Percentiles rank a stretch among this genome's conserved stretches.
Evolutionary conservation across 2,797 vertebrate genomes (phyloP).

Genomic region (Botia kubotai): DNA sequence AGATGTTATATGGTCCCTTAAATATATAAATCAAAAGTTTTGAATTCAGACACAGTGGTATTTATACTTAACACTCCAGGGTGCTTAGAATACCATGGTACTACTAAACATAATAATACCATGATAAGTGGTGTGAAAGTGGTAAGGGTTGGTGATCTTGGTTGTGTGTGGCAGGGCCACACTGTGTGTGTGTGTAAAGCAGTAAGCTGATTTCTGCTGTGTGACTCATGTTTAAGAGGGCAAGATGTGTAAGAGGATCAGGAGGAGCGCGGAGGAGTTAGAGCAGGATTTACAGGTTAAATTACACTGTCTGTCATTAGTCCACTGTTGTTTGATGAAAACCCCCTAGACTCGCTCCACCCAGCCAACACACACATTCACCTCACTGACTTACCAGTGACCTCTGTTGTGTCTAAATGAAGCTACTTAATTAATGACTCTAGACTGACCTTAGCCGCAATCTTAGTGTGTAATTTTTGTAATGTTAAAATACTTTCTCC

Average conservation of each 20-base stretch:
- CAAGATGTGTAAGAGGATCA: constrained; percentile 56
- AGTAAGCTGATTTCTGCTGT: constrained; percentile 42
- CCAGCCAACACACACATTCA: constrained; percentile 1
- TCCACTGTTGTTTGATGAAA: constrained; percentile 19
- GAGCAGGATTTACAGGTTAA: constrained; percentile 50
- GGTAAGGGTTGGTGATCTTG: not conserved
- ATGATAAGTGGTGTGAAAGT: not conserved
- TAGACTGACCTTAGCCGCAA: not conserved
- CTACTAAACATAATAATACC: not conserved
- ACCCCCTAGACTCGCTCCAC: not conserved
- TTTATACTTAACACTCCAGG: too few species aligned
- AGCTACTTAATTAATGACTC: not conserved
- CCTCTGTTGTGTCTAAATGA: constrained; percentile 8
- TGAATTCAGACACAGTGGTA: too few species aligned
- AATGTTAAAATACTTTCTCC: not conserved
- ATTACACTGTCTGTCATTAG: constrained; percentile 49
- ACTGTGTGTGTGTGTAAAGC: constrained; percentile 30
- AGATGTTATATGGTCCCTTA: not conserved
- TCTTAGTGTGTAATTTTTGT: not conserved
- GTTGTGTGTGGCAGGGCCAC: not conserved
- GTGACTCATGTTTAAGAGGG: constrained; percentile 48
- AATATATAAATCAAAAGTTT: not conserved
- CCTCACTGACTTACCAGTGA: not conserved
- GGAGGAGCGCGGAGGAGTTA: constrained; percentile 49
- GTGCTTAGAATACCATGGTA: not conserved